phyloP scores from a whole-genome alignment of 2,888 invertebrate genomes.

The Dermolepida albohirtum region DNA sequence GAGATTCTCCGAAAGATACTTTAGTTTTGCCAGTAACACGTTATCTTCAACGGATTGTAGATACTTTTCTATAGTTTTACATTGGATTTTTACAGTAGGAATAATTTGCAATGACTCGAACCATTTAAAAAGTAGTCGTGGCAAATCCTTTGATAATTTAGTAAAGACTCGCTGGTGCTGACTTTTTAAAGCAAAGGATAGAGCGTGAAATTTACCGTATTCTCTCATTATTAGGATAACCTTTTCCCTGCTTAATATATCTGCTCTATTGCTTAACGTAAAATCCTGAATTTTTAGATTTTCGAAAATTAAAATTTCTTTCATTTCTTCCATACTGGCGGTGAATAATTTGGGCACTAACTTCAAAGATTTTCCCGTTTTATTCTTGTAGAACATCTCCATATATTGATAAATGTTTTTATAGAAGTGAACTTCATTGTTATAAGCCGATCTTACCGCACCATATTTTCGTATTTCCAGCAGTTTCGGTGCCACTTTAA shows the following conservation, averaged over 20 bases:
- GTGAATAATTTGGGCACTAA: slow-evolving; percentile 44
- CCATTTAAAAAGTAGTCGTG: not conserved
- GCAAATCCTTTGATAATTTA: slow-evolving; percentile 27
- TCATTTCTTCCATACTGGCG: slow-evolving; percentile 33
- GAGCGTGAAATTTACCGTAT: slow-evolving; percentile 57
- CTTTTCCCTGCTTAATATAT: slow-evolving; percentile 54
- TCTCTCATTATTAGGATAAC: slow-evolving; percentile 52
- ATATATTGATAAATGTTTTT: slow-evolving; percentile 45
- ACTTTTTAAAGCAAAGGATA: slow-evolving; percentile 54
- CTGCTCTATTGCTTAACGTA: slow-evolving; percentile 52
- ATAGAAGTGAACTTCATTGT: slow-evolving; percentile 49
- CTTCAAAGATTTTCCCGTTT: slow-evolving; percentile 44
- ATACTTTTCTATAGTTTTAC: not conserved
- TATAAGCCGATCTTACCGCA: slow-evolving; percentile 42
- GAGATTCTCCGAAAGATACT: slow-evolving; percentile 2
- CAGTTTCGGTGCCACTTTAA: slow-evolving; percentile 44
- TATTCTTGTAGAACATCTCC: slow-evolving; percentile 42
- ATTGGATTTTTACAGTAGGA: too few species aligned
- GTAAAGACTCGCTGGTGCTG: slow-evolving; percentile 51
- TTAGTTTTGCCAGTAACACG: not conserved
- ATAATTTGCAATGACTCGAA: not conserved
- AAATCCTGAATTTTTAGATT: slow-evolving; percentile 52
- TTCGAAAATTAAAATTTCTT: slow-evolving; percentile 53
- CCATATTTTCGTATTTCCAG: slow-evolving; percentile 39
- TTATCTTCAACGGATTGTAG: slow-evolving; percentile 1